Evolutionary conservation across 2,113 vertebrate species (phyloP).

Genomic region (Anoplopoma fimbria): DNA sequence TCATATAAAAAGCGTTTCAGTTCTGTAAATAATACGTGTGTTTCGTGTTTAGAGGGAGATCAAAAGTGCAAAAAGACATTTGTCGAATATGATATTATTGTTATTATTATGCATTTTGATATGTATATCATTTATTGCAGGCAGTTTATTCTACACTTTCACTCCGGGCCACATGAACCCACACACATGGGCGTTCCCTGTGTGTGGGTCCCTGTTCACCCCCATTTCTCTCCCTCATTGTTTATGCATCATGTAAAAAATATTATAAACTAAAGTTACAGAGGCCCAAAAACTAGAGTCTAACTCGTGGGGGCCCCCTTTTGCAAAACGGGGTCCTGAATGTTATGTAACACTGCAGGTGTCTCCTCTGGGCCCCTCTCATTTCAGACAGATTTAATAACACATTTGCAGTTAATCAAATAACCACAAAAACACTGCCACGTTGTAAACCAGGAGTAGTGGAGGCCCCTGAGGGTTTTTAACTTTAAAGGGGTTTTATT

Average conservation of each 20-base stretch:
- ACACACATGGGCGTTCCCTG: neutral
- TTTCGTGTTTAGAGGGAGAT: neutral
- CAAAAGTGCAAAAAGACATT: neutral
- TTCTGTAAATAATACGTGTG: neutral
- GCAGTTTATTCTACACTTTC: neutral
- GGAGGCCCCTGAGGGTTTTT: neutral
- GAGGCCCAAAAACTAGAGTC: neutral
- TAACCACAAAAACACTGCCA: neutral
- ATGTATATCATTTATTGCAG: neutral
- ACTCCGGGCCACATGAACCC: neutral
- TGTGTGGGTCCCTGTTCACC: neutral
- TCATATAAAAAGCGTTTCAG: neutral
- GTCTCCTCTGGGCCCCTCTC: neutral
- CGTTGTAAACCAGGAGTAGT: neutral
- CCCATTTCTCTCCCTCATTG: neutral
- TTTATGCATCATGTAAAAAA: neutral
- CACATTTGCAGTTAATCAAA: slow-evolving; percentile 16
- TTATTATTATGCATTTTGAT: neutral
- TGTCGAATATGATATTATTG: neutral
- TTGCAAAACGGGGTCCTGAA: neutral
- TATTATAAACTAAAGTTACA: neutral
- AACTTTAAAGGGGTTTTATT: neutral
- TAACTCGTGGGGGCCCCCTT: neutral
- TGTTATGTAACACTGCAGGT: neutral
- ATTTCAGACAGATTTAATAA: neutral